phyloP scores from a whole-genome alignment of 2,888 invertebrate species.

The Thera obeliscata region DNA sequence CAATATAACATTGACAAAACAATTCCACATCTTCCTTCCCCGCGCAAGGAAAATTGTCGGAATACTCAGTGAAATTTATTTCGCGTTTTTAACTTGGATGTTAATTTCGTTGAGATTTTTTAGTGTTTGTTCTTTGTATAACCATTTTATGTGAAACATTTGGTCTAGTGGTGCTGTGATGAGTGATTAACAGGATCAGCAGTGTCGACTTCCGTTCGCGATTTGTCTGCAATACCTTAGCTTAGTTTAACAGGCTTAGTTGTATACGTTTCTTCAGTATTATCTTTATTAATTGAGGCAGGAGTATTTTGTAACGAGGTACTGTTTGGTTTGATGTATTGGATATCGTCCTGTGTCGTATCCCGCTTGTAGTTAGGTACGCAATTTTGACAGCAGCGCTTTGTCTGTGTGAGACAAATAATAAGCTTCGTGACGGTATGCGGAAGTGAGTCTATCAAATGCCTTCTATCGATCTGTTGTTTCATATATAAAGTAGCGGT shows the following conservation, averaged over 20 bases:
- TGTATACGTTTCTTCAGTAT: conserved; percentile 53
- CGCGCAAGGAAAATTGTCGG: conserved; percentile 70
- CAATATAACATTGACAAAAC: conserved; percentile 57
- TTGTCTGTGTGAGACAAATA: conserved; percentile 68
- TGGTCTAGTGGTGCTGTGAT: conserved; percentile 39
- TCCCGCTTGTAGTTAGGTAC: conserved; percentile 73
- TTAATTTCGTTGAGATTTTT: conserved; percentile 76
- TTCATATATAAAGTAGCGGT: conserved; percentile 32
- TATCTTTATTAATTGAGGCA: conserved; percentile 53
- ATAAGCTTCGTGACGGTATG: conserved; percentile 43
- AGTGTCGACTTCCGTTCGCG: conserved; percentile 51
- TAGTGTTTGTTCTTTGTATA: conserved; percentile 45
- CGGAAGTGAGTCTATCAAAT: conserved; percentile 46
- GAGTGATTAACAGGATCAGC: conserved; percentile 39
- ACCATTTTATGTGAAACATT: conserved; percentile 30
- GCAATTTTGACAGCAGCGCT: conserved; percentile 66
- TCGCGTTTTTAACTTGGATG: conserved; percentile 75
- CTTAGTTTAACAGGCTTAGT: conserved; percentile 72
- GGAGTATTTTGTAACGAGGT: conserved; percentile 69
- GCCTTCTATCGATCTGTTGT: conserved; percentile 46
- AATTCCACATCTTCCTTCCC: conserved; percentile 74
- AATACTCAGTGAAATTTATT: conserved; percentile 53
- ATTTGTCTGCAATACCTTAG: conserved; percentile 57
- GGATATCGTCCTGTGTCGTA: conserved; percentile 74
- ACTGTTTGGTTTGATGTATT: conserved; percentile 75